A percentile compares a stretch with the other conserved stretches of the same genome.
These are phyloP conservation scores for Micromussa lordhowensis DNA, from an alignment of 92 coral and sea anemone species.

Conservation along the genomic window DNA sequence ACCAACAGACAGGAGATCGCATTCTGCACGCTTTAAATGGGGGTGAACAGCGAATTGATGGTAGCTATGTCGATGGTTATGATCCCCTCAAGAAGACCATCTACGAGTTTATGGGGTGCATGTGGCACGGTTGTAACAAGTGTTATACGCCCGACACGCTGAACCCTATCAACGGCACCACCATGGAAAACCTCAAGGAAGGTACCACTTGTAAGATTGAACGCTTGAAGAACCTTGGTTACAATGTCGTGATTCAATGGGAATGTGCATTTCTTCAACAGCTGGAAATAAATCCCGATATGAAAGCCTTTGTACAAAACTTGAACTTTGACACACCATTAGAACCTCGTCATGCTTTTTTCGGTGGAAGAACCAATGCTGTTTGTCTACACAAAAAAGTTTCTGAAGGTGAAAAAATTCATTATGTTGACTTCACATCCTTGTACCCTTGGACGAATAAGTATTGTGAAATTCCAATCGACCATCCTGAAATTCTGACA, in stretches of 20 bases:
- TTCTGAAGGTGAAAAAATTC: conserved; percentile 2
- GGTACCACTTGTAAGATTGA: too few relatives aligned
- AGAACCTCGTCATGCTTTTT: neutral
- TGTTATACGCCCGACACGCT: too few relatives aligned
- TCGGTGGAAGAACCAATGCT: conserved; percentile 11
- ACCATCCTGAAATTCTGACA: conserved; percentile 40
- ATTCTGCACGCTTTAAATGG: conserved; percentile 54
- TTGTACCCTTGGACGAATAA: conserved; percentile 39
- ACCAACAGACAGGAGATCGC: conserved; percentile 8
- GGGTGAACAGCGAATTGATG: conserved; percentile 53
- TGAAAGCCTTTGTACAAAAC: neutral
- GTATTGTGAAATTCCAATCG: neutral
- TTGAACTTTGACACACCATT: neutral
- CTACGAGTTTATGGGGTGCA: too few relatives aligned
- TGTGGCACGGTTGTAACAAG: too few relatives aligned
- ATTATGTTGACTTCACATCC: conserved; percentile 33
- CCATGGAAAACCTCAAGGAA: too few relatives aligned
- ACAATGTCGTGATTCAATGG: too few relatives aligned
- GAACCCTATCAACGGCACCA: too few relatives aligned
- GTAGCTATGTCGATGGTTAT: conserved; percentile 37
- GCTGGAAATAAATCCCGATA: neutral
- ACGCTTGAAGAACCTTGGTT: too few relatives aligned
- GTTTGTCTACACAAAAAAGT: conserved; percentile 3
- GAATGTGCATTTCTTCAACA: neutral
- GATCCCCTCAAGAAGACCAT: conserved; percentile 10